Conservation (phyloP, 2,113 vertebrate species). For the Centrocercus urophasianus region DNA sequence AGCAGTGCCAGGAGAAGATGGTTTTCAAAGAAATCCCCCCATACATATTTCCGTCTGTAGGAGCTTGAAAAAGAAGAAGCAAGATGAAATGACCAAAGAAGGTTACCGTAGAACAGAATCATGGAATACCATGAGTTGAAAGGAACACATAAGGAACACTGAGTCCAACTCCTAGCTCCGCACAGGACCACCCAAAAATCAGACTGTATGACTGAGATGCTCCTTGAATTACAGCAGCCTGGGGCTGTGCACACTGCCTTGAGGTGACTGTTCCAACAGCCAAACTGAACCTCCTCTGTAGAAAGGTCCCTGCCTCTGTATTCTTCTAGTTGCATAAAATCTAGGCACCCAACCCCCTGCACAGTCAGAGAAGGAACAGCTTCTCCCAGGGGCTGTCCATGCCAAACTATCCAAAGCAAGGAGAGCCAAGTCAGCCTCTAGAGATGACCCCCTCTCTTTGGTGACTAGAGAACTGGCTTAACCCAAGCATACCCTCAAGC, state of each 20-base stretch:
- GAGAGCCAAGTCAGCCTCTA: background rate
- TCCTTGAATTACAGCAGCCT: too few species aligned
- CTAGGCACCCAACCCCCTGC: fast-evolving
- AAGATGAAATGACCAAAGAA: fast-evolving
- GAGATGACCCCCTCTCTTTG: background rate
- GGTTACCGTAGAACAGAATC: background rate
- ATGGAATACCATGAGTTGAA: too few species aligned
- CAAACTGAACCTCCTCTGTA: too few species aligned
- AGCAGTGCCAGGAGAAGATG: background rate
- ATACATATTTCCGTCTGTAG: fast-evolving
- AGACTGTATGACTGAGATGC: too few species aligned
- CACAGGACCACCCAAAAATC: too few species aligned
- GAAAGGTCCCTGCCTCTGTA: background rate
- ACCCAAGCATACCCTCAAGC: background rate
- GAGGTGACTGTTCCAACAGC: too few species aligned
- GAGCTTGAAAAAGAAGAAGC: fast-evolving
- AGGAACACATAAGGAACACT: too few species aligned
- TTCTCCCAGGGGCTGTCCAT: background rate
- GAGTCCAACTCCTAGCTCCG: too few species aligned
- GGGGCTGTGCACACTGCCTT: too few species aligned
- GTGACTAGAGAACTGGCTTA: background rate
- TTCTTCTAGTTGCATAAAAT: fast-evolving
- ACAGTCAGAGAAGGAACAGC: background rate
- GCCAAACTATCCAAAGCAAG: background rate
- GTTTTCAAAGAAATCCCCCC: background rate